Evolutionary conservation across 2,113 vertebrate genomes (phyloP).

Genomic region (Melanerpes aurifrons): DNA sequence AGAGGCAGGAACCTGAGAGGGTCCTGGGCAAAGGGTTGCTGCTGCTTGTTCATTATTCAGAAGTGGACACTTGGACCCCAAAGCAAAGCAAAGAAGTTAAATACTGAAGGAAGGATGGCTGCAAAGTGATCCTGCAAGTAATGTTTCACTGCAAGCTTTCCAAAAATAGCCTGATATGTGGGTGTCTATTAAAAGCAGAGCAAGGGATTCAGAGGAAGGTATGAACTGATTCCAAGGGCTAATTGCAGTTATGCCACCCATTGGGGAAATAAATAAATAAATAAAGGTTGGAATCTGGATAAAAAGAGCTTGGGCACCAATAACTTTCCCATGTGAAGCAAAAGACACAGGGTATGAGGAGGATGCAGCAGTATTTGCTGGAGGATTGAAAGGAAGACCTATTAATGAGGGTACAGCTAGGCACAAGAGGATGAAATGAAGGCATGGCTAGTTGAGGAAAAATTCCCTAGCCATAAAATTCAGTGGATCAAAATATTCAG

Average conservation of each 20-base stretch:
- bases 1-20: neutral
- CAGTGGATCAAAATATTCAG: neutral
- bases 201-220: slow-evolving; percentile 30
- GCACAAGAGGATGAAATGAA: neutral
- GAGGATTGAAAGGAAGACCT: neutral
- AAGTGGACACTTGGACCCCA: neutral
- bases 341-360: neutral
- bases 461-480: neutral
- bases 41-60: neutral
- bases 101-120: neutral
- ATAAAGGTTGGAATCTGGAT: neutral
- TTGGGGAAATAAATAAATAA: neutral
- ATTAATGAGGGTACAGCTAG: neutral
- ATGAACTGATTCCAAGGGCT: slow-evolving; percentile 28
- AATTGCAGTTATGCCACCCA: slow-evolving; percentile 7
- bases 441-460: neutral
- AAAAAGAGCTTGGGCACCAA: neutral
- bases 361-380: neutral
- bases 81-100: neutral
- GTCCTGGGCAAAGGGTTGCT: neutral
- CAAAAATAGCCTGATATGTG: slow-evolving; percentile 43
- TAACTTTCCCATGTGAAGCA: neutral
- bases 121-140: neutral
- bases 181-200: slow-evolving; percentile 51
- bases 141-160: slow-evolving; percentile 30